These are phyloP conservation scores for Mesodorylaimus sp. DNA, from an alignment of 2,888 invertebrate species.

Conservation along the genomic window DNA sequence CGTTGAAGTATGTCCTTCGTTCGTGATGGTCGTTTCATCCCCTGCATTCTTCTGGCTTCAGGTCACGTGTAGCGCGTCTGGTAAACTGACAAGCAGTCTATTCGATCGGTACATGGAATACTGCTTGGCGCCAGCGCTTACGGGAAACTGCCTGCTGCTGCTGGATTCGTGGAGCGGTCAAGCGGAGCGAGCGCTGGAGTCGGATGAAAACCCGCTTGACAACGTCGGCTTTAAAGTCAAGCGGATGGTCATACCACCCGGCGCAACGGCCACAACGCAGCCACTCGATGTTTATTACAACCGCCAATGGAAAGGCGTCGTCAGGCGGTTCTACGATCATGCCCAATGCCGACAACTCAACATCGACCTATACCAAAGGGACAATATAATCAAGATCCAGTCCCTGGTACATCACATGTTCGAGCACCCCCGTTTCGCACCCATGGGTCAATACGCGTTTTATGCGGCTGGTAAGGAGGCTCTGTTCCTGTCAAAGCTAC, in stretches of 20 bases:
- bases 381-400: neutral
- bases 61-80: neutral
- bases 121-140: neutral
- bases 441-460: neutral
- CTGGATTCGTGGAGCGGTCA: no score
- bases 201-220: no score
- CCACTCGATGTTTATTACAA: neutral
- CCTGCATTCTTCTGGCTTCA: no score
- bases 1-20: no score
- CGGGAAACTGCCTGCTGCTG: neutral
- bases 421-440: neutral
- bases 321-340: neutral
- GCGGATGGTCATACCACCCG: no score
- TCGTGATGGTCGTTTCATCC: no score
- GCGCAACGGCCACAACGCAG: neutral
- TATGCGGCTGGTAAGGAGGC: no score
- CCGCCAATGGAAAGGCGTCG: neutral
- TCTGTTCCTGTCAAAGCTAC: no score
- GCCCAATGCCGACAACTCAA: neutral
- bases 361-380: neutral
- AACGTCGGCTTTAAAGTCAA: neutral
- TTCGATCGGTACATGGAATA: neutral
- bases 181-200: no score
- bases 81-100: neutral
- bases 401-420: neutral